Evolutionary conservation across 2,113 vertebrate species (phyloP).

Genomic region (Rhegmatorhina hoffmannsi): DNA sequence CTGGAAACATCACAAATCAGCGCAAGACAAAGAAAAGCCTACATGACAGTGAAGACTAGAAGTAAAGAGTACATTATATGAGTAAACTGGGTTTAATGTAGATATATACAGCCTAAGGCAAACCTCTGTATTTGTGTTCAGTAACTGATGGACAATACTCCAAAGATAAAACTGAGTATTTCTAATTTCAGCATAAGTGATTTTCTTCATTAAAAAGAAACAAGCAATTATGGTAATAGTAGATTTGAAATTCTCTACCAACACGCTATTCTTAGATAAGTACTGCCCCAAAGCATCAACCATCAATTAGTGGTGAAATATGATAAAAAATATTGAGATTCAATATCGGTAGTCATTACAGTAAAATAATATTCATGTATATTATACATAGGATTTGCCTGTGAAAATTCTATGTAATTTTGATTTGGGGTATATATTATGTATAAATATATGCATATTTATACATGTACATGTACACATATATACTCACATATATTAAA

Average conservation of each 20-base stretch:
- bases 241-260: neutral
- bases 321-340: neutral
- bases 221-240: neutral
- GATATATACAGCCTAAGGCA: neutral
- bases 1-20: neutral
- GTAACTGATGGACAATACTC: neutral
- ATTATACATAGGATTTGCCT: neutral
- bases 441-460: rapidly evolving
- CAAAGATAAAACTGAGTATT: neutral
- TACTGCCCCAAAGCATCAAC: neutral
- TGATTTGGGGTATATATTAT: neutral
- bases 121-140: neutral
- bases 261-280: neutral
- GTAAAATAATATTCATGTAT: neutral
- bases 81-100: neutral
- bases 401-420: neutral
- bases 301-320: neutral
- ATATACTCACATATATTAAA: neutral
- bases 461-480: no score
- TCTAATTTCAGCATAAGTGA: neutral
- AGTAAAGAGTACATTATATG: neutral
- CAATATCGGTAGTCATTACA: neutral
- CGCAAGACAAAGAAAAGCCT: neutral
- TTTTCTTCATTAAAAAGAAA: neutral
- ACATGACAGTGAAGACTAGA: neutral